Evolutionary conservation across 1,140 invertebrate genomes (phyloP).

Genomic region (Achroia grisella): DNA sequence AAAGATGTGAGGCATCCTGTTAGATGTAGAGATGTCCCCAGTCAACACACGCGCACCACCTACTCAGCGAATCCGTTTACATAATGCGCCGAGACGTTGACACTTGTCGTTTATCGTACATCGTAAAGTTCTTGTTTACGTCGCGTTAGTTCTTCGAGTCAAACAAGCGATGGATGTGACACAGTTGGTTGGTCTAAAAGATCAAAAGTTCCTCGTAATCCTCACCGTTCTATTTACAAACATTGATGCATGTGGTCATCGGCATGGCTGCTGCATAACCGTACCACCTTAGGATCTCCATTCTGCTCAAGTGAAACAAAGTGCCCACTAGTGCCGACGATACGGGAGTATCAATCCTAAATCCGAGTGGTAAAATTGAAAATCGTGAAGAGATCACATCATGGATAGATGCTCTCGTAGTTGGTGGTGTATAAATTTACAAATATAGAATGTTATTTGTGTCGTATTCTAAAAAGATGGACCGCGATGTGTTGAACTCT

Average conservation of each 20-base stretch:
- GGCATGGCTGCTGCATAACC: constrained; percentile 62
- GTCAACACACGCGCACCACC: constrained; percentile 1
- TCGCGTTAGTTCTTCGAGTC: background rate
- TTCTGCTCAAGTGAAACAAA: constrained; percentile 43
- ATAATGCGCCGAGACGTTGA: constrained; percentile 4
- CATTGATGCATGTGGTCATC: constrained; percentile 72
- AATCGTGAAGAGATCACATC: constrained; percentile 12
- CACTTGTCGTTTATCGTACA: constrained; percentile 22
- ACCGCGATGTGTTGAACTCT: constrained; percentile 70
- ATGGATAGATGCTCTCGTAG: constrained; percentile 41
- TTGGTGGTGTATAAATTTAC: constrained; percentile 64
- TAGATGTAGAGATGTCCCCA: constrained; percentile 33
- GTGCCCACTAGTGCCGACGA: constrained; percentile 27
- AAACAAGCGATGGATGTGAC: constrained; percentile 32
- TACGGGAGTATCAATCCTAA: constrained; percentile 28
- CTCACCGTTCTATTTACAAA: constrained; percentile 68
- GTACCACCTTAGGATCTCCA: constrained; percentile 58
- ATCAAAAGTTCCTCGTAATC: constrained; percentile 37
- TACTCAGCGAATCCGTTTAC: background rate
- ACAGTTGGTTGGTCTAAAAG: constrained; percentile 28
- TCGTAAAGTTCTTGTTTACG: constrained; percentile 10
- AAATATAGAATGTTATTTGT: constrained; percentile 74
- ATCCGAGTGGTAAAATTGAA: constrained; percentile 22
- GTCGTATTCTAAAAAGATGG: constrained; percentile 73
- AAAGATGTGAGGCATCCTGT: constrained; percentile 27